Conservation (phyloP, 2,113 vertebrate species). For the Otus sunia region DNA sequence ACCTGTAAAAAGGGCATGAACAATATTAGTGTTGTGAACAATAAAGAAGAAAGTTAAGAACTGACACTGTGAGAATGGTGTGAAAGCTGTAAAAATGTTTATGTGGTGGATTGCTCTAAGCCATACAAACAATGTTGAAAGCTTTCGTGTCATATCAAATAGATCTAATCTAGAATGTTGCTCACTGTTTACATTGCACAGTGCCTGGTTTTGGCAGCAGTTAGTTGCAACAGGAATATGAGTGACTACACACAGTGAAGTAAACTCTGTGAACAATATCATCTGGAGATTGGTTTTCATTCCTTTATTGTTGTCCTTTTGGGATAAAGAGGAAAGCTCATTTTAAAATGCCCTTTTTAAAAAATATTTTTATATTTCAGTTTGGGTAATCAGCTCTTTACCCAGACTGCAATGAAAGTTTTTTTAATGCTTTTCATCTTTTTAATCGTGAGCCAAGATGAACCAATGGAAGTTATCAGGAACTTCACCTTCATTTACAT, state of each 20-base stretch:
- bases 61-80: not conserved
- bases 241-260: not conserved
- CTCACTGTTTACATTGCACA: not conserved
- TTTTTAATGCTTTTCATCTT: not conserved
- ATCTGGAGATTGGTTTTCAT: not conserved
- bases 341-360: not conserved
- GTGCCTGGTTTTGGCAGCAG: not conserved
- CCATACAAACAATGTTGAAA: not conserved
- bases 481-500: conserved; percentile 15
- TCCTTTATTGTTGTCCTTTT: not conserved
- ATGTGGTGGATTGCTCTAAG: not conserved
- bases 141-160: not conserved
- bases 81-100: not conserved
- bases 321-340: not conserved
- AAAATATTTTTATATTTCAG: not conserved
- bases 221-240: not conserved
- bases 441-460: not conserved
- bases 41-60: not conserved
- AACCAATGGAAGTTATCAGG: not conserved
- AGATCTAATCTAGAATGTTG: not conserved
- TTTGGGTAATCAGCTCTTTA: not conserved
- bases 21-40: not conserved
- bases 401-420: not conserved
- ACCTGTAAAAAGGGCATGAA: not conserved
- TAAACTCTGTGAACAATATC: not conserved